phyloP scores from a whole-genome alignment of 2,113 vertebrate species.

The Nothobranchius kuhntae region DNA sequence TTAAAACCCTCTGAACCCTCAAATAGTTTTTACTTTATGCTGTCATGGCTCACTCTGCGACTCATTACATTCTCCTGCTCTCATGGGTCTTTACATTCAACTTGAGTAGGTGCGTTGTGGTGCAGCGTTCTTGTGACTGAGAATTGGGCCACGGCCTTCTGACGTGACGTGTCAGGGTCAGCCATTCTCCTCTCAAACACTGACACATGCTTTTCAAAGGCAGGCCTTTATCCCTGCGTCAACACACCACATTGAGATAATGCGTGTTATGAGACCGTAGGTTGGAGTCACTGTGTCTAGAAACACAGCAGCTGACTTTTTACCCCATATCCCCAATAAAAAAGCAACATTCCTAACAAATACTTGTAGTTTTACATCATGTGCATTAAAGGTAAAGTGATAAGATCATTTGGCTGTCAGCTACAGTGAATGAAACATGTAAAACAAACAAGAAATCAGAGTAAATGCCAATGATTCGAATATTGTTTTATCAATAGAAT shows the following conservation, averaged over 20 bases:
- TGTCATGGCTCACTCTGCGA: not conserved
- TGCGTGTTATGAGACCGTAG: conserved; percentile 48
- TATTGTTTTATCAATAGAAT: no score
- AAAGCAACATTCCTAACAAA: not conserved
- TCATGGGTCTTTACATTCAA: conserved; percentile 27
- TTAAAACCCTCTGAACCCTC: not conserved
- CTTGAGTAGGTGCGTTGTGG: not conserved
- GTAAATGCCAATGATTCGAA: no score
- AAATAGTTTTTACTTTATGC: conserved; percentile 19
- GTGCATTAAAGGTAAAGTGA: not conserved
- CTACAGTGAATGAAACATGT: no score
- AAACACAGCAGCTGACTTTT: conserved; percentile 22
- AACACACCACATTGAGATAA: conserved; percentile 59
- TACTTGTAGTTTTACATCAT: not conserved
- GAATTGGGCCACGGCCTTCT: conserved; percentile 41
- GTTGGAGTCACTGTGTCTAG: conserved; percentile 45
- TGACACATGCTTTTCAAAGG: conserved; percentile 41
- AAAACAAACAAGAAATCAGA: no score
- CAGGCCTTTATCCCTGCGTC: conserved; percentile 58
- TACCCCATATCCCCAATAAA: conserved; percentile 5
- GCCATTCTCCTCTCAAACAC: conserved; percentile 46
- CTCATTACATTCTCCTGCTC: conserved; percentile 15
- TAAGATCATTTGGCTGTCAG: no score
- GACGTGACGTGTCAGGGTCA: conserved; percentile 58
- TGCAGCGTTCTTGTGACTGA: conserved; percentile 30